A percentile compares a stretch with the other conserved stretches of the same genome.
These are phyloP conservation scores for Lagodon rhomboides DNA, from an alignment of 2,797 vertebrate species.

Conservation along the genomic window DNA sequence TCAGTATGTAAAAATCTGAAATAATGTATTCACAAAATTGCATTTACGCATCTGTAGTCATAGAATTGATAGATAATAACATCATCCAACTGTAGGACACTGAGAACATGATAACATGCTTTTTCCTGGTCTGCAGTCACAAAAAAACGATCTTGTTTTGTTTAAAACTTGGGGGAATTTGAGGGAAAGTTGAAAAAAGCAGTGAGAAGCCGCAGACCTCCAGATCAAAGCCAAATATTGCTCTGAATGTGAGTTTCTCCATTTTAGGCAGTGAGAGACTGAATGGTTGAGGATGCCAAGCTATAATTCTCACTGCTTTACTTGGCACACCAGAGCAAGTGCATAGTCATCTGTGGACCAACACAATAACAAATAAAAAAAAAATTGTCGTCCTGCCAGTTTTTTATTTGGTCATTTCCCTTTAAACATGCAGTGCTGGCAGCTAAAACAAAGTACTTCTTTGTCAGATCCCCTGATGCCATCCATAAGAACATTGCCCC, in stretches of 20 bases:
- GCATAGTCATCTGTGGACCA: conserved; percentile 5
- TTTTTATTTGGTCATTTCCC: conserved; percentile 11
- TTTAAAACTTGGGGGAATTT: not conserved
- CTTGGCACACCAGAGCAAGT: conserved; percentile 38
- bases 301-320: conserved; percentile 36
- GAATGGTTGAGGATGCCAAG: conserved; percentile 28
- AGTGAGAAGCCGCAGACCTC: conserved; percentile 12
- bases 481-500: not conserved
- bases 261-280: conserved; percentile 51
- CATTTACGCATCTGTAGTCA: not conserved
- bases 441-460: not conserved
- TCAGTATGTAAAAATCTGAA: not conserved
- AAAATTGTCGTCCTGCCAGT: not conserved
- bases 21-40: not conserved
- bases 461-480: not conserved
- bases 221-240: conserved; percentile 16
- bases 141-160: not conserved
- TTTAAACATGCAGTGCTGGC: not conserved
- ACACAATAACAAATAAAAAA: not conserved
- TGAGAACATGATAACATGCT: not conserved
- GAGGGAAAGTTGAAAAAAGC: not conserved
- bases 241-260: conserved; percentile 35
- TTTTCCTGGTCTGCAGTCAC: not conserved
- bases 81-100: not conserved
- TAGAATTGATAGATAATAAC: not conserved